A percentile compares a stretch with the other conserved stretches of the same genome.
Conservation (phyloP, 2,888 invertebrate genomes). For the Mechanitis mazaeus region DNA sequence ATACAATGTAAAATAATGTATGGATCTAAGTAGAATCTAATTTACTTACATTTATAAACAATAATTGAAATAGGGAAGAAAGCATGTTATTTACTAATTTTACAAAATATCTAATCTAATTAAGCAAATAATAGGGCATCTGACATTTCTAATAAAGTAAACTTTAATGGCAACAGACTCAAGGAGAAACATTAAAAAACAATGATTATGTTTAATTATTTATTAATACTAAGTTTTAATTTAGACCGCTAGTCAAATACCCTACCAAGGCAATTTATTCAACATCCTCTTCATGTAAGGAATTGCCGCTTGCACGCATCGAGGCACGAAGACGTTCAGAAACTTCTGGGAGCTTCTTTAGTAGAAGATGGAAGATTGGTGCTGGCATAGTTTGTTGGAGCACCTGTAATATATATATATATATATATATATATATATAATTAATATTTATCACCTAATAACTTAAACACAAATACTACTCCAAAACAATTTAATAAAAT, state of each 20-base stretch:
- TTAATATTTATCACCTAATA: neutral
- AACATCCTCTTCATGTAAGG: conserved; percentile 67
- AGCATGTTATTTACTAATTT: no score
- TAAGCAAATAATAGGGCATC: no score
- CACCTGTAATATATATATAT: conserved; percentile 63
- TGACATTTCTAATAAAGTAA: no score
- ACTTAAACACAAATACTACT: neutral
- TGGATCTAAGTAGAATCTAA: no score
- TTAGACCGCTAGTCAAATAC: conserved; percentile 9
- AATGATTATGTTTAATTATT: neutral
- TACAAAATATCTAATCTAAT: no score
- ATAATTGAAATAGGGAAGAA: no score
- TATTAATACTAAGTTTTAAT: conserved; percentile 4
- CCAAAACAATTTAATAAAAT: no score
- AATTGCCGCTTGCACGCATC: conserved; percentile 54
- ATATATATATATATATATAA: neutral
- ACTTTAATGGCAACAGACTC: no score
- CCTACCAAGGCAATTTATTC: conserved; percentile 46
- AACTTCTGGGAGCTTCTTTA: conserved; percentile 86
- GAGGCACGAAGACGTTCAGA: conserved; percentile 63
- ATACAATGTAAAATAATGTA: neutral
- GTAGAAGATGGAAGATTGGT: conserved; percentile 92
- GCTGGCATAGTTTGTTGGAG: conserved; percentile 97
- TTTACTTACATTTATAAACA: no score
- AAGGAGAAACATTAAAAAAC: conserved; percentile 2